Evolutionary conservation across 64 coral and sea anemone species (phyloP), one percentile per base, ranked within the genome.

Genomic region (Montipora cactus): DNA sequence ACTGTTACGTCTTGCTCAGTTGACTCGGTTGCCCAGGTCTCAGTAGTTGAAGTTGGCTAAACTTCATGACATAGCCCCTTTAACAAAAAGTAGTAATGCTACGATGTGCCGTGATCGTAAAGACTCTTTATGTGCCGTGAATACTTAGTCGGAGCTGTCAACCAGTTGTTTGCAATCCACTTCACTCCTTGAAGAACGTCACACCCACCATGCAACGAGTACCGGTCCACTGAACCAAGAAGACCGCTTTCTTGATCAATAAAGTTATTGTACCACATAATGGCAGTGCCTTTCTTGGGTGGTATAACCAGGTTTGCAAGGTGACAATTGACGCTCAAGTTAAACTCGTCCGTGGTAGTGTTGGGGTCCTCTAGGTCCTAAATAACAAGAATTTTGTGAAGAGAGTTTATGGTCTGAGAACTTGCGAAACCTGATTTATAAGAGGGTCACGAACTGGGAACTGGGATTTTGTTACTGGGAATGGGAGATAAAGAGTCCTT

Each of bases 181-280:
- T 93, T 93, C 44, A 73, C 68, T 53, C 92, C 92, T 74, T 93
- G 88, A 45, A 93, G 78, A 84, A 93, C 81, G 91, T 93, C 91
- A 87, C 91, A 93, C 62, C 91, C 91, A 10, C 81, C 91, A 64
- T 93, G 91, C 7, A 93, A 51, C 5, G 91, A 93, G 58, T 93
- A 93, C 44, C 76, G 74, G 25, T 93, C 92, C 61, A 88, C 74
- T 68, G 59, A 44, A 21, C 92, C 92, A 25, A 93, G 53, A 14
- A 87, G 67, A 28, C 84, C 83, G 83, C 82, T 87, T 22, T 87
- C 84, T 44, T 76, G 74, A 21, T 93, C 91, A 49, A 88, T 81
- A 62, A 82, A 88, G 64, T 88, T 84, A 76, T 93, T 93, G 47
- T 93, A 93, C 91, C 91, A 93, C 91, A 93, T 93, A 20, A 93